These are phyloP conservation scores for Anseranas semipalmata DNA, from an alignment of 2,113 vertebrate species.

Conservation along the genomic window DNA sequence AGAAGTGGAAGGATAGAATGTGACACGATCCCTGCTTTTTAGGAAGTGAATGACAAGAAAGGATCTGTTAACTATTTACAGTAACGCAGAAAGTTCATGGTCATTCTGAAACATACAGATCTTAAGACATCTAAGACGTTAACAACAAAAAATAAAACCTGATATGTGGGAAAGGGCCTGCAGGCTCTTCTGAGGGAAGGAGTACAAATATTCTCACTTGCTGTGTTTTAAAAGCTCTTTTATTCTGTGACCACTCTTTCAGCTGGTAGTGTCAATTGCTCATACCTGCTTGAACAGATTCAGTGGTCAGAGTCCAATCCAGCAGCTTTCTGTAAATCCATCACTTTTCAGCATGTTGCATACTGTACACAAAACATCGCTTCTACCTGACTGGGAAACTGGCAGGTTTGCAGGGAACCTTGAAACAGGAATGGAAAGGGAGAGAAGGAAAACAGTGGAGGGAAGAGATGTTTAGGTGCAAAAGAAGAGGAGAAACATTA, in stretches of 20 bases:
- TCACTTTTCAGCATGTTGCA: background rate
- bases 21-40: background rate
- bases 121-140: background rate
- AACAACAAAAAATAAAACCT: background rate
- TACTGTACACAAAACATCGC: background rate
- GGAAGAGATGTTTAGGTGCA: background rate
- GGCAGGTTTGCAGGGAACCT: background rate
- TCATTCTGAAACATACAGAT: background rate
- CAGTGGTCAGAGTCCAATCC: background rate
- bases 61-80: background rate
- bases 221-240: background rate
- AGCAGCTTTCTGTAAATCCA: background rate
- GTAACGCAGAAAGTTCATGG: background rate
- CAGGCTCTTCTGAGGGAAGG: background rate
- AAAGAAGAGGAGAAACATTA: background rate
- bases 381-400: background rate
- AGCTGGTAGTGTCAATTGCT: background rate
- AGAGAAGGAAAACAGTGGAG: background rate
- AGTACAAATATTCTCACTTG: background rate
- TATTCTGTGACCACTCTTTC: background rate
- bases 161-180: background rate
- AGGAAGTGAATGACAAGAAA: background rate
- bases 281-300: rapidly evolving
- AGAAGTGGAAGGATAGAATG: background rate
- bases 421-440: background rate